A percentile compares a stretch with the other conserved stretches of the same genome.
Conservation (phyloP, 2,113 vertebrate genomes). For the Gobio gobio region DNA sequence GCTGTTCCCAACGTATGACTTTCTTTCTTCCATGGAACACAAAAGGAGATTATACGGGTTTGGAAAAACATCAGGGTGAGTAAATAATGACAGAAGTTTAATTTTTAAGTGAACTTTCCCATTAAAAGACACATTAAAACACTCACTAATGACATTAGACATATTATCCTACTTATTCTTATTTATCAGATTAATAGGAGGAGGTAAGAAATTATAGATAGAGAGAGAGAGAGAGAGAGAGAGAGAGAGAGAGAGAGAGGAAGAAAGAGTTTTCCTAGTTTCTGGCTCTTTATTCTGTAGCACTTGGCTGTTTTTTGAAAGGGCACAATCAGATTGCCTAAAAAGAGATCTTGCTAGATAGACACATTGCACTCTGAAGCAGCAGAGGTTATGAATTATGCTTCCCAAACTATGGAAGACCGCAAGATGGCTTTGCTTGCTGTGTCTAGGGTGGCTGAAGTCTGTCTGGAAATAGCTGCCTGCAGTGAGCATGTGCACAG, state of each 20-base stretch:
- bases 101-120: not conserved
- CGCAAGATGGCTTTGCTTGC: slow-evolving; percentile 46
- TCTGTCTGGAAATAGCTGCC: slow-evolving; percentile 53
- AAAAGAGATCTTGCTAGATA: slow-evolving; percentile 46
- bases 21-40: slow-evolving; percentile 15
- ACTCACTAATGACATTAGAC: not conserved
- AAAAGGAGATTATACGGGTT: slow-evolving; percentile 18
- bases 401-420: slow-evolving; percentile 56
- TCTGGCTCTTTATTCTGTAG: not conserved
- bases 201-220: not conserved
- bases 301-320: slow-evolving; percentile 20
- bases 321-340: slow-evolving; percentile 37
- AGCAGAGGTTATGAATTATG: slow-evolving; percentile 57
- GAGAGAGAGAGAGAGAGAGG: not conserved
- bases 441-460: slow-evolving; percentile 36
- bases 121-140: not conserved
- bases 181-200: not conserved
- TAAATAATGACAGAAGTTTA: not conserved
- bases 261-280: not conserved
- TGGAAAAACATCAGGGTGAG: slow-evolving; percentile 1
- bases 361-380: slow-evolving; percentile 35
- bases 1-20: not conserved
- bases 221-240: not conserved
- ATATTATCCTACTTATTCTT: not conserved
- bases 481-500: slow-evolving; percentile 5